Evolutionary conservation across 2,797 vertebrate species (phyloP).

Genomic region (Artibeus jamaicensis): DNA sequence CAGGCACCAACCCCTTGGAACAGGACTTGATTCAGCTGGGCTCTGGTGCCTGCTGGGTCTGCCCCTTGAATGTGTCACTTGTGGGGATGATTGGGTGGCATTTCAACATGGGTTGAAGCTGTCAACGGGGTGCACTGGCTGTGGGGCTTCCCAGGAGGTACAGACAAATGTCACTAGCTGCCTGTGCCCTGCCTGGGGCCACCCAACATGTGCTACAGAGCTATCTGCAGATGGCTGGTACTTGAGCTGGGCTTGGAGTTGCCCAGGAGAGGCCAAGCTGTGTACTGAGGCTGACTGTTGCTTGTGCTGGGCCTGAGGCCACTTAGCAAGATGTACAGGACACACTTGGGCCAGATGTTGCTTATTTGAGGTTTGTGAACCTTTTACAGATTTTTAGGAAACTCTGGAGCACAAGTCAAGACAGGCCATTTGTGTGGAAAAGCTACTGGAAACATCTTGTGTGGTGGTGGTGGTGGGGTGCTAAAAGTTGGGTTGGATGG

Average conservation of each 20-base stretch:
- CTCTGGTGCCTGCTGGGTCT: neutral
- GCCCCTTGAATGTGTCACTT: neutral
- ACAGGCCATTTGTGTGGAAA: neutral
- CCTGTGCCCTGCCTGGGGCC: neutral
- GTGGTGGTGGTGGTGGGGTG: neutral
- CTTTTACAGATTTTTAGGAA: neutral
- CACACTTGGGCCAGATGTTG: neutral
- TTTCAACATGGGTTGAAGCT: neutral
- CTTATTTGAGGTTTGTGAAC: neutral
- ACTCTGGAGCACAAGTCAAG: neutral
- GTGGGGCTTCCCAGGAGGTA: neutral
- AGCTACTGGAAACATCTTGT: neutral
- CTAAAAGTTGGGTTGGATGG: neutral
- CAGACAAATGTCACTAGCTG: neutral
- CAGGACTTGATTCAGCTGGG: neutral
- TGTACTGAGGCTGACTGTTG: neutral
- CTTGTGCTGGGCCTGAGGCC: neutral
- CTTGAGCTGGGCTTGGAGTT: neutral
- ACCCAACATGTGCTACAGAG: neutral
- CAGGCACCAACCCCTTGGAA: neutral
- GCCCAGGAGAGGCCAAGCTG: neutral
- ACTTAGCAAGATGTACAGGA: neutral
- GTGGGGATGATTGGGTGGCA: neutral
- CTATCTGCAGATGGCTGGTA: neutral
- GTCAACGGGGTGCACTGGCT: neutral